Conservation (phyloP, 2,888 invertebrate genomes). For the Tetranychus piercei region DNA sequence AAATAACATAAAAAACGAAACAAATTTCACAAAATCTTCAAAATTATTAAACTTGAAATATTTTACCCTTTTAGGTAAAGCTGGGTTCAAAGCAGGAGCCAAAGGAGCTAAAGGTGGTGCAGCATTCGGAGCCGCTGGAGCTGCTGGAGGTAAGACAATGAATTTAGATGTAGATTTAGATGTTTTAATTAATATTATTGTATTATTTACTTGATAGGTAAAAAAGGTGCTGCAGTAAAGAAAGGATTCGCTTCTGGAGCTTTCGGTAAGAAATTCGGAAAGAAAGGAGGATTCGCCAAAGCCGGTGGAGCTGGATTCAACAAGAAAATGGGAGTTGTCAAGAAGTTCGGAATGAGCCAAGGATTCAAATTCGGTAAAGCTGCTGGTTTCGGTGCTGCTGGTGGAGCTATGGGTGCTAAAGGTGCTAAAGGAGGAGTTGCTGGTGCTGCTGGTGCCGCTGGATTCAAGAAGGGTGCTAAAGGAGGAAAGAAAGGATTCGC, state of each 20-base stretch:
- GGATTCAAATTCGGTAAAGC: slow-evolving; percentile 22
- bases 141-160: not conserved
- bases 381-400: slow-evolving; percentile 20
- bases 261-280: slow-evolving; percentile 15
- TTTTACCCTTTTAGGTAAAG: not conserved
- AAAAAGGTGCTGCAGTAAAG: slow-evolving; percentile 14
- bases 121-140: not conserved
- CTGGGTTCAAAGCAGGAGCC: not conserved
- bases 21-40: too few relatives aligned
- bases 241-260: slow-evolving; percentile 15
- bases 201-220: not conserved
- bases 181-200: too few relatives aligned
- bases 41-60: too few relatives aligned
- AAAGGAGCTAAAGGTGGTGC: not conserved
- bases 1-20: too few relatives aligned
- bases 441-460: slow-evolving; percentile 8
- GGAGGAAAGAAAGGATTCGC: slow-evolving; percentile 16
- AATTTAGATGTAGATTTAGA: too few relatives aligned
- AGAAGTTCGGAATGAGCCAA: slow-evolving; percentile 15
- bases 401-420: slow-evolving; percentile 16
- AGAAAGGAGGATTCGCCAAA: slow-evolving; percentile 16
- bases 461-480: slow-evolving; percentile 15
- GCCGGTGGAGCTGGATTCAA: slow-evolving; percentile 16
- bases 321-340: slow-evolving; percentile 15
- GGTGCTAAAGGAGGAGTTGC: slow-evolving; percentile 18